A percentile compares a stretch with the other conserved stretches of the same genome.
These are phyloP conservation scores for Drosophila erecta DNA, from an alignment of 1,140 invertebrate species.

Conservation along the genomic window DNA sequence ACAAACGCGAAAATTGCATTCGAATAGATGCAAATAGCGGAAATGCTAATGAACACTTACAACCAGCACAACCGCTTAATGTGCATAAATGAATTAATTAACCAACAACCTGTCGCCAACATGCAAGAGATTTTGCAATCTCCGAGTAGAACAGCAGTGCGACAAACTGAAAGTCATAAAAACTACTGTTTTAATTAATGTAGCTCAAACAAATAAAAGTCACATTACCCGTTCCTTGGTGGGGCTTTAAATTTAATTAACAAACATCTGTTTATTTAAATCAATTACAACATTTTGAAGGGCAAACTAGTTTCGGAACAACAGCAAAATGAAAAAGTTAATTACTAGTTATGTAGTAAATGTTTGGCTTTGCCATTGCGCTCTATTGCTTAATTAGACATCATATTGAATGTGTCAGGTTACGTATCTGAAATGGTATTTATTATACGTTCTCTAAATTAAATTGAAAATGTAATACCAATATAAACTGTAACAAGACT, in stretches of 20 bases:
- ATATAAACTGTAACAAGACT: neutral
- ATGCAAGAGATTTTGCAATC: slow-evolving; percentile 1
- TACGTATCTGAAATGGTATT: too few relatives aligned
- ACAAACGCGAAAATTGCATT: slow-evolving; percentile 59
- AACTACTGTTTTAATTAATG: slow-evolving; percentile 28
- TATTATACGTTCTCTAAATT: too few relatives aligned
- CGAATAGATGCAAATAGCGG: slow-evolving; percentile 68
- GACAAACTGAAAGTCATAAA: slow-evolving; percentile 19
- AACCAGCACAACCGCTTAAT: slow-evolving; percentile 57
- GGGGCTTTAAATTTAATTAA: slow-evolving; percentile 33
- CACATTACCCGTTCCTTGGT: slow-evolving; percentile 2
- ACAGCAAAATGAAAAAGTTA: slow-evolving; percentile 9
- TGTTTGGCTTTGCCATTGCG: neutral
- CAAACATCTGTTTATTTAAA: slow-evolving; percentile 25
- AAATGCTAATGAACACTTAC: slow-evolving; percentile 75
- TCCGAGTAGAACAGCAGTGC: slow-evolving; percentile 3
- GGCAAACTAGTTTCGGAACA: slow-evolving; percentile 8
- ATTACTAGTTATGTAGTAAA: slow-evolving; percentile 17
- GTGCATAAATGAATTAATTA: slow-evolving; percentile 61
- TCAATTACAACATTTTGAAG: slow-evolving; percentile 23
- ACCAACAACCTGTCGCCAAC: slow-evolving; percentile 42
- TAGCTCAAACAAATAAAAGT: slow-evolving; percentile 42
- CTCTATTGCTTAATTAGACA: slow-evolving; percentile 17
- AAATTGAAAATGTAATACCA: neutral
- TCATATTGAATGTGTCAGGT: neutral